phyloP scores from a whole-genome alignment of 2,888 invertebrate genomes.

The Xylota sylvarum region DNA sequence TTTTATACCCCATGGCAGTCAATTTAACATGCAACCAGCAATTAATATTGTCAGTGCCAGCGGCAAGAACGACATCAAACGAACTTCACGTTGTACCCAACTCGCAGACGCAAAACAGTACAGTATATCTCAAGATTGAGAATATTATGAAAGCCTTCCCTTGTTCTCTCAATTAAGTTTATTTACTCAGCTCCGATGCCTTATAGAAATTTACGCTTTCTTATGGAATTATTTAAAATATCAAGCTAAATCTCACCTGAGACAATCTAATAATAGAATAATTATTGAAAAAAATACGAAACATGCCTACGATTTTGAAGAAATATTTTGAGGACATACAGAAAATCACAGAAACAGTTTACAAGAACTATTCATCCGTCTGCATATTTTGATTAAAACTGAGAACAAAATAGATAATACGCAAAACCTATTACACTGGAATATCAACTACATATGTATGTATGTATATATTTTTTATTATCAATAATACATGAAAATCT shows the following conservation, averaged over 20 bases:
- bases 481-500: no score
- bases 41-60: constrained; percentile 47
- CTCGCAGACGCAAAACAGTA: background rate
- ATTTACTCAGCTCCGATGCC: constrained; percentile 29
- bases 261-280: background rate
- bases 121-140: constrained; percentile 20
- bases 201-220: constrained; percentile 2
- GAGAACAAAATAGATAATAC: no score
- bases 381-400: no score
- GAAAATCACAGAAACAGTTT: no score
- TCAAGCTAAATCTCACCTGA: constrained; percentile 9
- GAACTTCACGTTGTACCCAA: constrained; percentile 27
- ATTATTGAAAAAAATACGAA: no score
- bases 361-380: no score
- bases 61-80: constrained; percentile 43
- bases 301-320: no score
- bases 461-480: no score
- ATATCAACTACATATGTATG: no score
- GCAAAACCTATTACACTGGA: no score
- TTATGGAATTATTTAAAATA: constrained; percentile 23
- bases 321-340: no score
- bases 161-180: constrained; percentile 45
- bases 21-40: constrained; percentile 52
- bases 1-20: constrained; percentile 46
- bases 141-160: background rate